Percentiles rank a stretch among this genome's conserved stretches.
Evolutionary conservation across 2,888 invertebrate genomes (phyloP).

Genomic region (Acleris sparsana): DNA sequence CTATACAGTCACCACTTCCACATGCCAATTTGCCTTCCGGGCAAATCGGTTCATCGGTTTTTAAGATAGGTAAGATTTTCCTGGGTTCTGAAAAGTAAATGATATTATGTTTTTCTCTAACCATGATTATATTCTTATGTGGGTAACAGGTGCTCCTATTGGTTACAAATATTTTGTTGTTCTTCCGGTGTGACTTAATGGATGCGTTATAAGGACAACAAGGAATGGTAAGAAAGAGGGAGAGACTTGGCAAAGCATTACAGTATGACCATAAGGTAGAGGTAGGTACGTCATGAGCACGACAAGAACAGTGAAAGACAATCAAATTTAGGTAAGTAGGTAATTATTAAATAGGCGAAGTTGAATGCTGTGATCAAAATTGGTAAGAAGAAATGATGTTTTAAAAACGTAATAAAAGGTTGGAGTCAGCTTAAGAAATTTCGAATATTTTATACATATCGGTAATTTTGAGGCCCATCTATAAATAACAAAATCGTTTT

Average conservation of each 20-base stretch:
- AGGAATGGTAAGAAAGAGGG: slow-evolving; percentile 38
- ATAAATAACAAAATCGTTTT: too few relatives aligned
- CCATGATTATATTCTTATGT: background rate
- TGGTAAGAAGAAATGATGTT: slow-evolving; percentile 18
- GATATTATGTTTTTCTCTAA: background rate
- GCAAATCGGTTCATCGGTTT: slow-evolving; percentile 96
- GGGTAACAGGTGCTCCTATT: slow-evolving; percentile 15
- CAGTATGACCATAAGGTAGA: slow-evolving; percentile 37
- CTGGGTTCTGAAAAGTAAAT: slow-evolving; percentile 89
- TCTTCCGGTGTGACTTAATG: slow-evolving; percentile 56
- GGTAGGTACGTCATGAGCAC: slow-evolving; percentile 54
- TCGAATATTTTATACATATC: background rate
- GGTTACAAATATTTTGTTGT: slow-evolving; percentile 23
- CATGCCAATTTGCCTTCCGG: slow-evolving; percentile 95
- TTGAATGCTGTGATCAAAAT: slow-evolving; percentile 1
- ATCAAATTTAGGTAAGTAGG: slow-evolving; percentile 33
- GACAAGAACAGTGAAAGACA: slow-evolving; percentile 40
- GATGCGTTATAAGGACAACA: slow-evolving; percentile 39
- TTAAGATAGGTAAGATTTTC: slow-evolving; percentile 93
- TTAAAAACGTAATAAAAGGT: slow-evolving; percentile 9
- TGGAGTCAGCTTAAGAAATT: slow-evolving; percentile 3
- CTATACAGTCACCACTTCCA: slow-evolving; percentile 96
- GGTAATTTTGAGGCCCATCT: background rate
- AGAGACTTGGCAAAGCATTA: slow-evolving; percentile 43
- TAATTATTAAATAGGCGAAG: slow-evolving; percentile 32